A percentile compares a stretch with the other conserved stretches of the same genome.
Conservation (phyloP, 2,888 invertebrate species). For the Caenorhabditis parvicauda region DNA sequence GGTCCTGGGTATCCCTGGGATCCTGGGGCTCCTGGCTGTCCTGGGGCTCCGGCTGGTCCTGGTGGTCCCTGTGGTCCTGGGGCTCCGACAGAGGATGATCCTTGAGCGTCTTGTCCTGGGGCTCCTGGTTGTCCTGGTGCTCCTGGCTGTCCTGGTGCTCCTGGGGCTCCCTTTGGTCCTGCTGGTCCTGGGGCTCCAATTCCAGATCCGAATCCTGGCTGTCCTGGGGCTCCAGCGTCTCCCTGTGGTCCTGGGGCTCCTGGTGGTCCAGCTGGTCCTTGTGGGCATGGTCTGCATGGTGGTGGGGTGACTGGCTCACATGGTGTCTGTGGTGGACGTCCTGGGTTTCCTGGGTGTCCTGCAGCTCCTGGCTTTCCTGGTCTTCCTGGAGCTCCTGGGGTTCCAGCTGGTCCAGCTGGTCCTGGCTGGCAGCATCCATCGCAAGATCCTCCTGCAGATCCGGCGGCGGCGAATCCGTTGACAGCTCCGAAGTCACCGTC, state of each 20-base stretch:
- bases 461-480: constrained; percentile 9
- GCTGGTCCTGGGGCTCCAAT: constrained; percentile 21
- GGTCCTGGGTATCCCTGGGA: constrained; percentile 30
- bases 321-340: constrained; percentile 29
- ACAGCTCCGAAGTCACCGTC: constrained; percentile 21
- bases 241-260: constrained; percentile 39
- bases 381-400: constrained; percentile 44
- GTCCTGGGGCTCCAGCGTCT: constrained; percentile 31
- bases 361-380: constrained; percentile 37
- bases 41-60: constrained; percentile 32
- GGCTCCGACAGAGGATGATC: constrained; percentile 27
- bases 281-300: constrained; percentile 39
- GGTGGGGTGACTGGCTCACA: constrained; percentile 36
- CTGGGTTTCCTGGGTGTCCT: constrained; percentile 42
- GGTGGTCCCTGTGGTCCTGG: constrained; percentile 38
- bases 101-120: constrained; percentile 31
- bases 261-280: constrained; percentile 39
- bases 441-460: constrained; percentile 25
- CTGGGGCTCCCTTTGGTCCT: constrained; percentile 20
- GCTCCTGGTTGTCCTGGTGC: constrained; percentile 48
- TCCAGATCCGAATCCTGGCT: constrained; percentile 43
- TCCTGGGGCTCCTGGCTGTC: constrained; percentile 42
- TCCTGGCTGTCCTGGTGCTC: constrained; percentile 26
- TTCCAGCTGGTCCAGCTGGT: constrained; percentile 45
- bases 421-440: constrained; percentile 46